phyloP scores from a whole-genome alignment of 2,797 vertebrate genomes.

The Falco concolor region DNA sequence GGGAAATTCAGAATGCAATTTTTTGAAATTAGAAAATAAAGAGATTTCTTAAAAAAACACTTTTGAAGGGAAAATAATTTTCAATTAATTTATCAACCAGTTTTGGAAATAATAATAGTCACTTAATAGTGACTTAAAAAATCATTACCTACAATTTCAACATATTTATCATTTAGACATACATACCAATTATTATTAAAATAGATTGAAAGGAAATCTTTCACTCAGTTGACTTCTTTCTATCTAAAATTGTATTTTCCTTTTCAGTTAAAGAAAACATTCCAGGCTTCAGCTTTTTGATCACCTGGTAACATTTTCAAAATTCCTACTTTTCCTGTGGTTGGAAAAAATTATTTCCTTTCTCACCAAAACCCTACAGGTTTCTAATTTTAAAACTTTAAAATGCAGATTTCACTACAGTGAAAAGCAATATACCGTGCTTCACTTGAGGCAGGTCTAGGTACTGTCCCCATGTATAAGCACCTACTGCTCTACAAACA shows the following conservation, averaged over 20 bases:
- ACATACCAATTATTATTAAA: not conserved
- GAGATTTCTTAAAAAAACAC: fast-evolving
- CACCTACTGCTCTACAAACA: not conserved
- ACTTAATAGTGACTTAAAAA: not conserved
- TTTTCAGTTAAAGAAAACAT: not conserved
- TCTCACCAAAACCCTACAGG: not conserved
- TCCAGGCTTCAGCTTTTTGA: not conserved
- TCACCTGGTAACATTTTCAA: not conserved
- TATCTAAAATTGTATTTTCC: not conserved
- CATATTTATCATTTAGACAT: not conserved
- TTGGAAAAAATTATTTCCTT: not conserved
- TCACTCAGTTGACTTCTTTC: not conserved
- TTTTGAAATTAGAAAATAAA: not conserved
- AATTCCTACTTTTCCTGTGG: not conserved
- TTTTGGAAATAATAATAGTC: not conserved
- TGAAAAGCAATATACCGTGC: not conserved
- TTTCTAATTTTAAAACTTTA: not conserved
- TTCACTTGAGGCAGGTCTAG: not conserved
- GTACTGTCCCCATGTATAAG: not conserved
- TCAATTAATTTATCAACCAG: not conserved
- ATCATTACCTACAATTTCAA: not conserved
- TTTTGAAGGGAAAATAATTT: not conserved
- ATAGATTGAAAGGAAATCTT: not conserved
- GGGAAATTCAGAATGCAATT: not conserved
- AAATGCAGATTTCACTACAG: not conserved